Evolutionary conservation across 2,113 vertebrate genomes (phyloP).

Genomic region (Alexandromys fortis): DNA sequence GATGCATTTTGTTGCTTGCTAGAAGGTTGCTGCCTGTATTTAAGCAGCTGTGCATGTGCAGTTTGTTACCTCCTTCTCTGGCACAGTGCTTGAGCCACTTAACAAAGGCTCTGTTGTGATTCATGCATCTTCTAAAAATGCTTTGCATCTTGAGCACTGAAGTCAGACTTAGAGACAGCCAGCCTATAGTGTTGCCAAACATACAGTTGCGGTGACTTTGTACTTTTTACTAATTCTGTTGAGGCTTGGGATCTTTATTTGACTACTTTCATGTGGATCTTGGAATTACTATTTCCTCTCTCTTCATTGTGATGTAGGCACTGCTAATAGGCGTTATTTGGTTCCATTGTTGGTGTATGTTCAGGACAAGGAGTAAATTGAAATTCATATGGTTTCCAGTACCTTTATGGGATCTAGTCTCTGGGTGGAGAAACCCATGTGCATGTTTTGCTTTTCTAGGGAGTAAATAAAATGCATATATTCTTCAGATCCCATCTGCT

Average conservation of each 20-base stretch:
- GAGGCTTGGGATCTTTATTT: not conserved
- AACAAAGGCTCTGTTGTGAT: not conserved
- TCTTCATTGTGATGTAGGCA: not conserved
- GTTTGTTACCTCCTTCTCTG: not conserved
- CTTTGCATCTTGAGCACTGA: not conserved
- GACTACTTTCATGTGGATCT: not conserved
- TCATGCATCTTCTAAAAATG: not conserved
- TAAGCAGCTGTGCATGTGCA: not conserved
- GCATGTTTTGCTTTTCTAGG: not conserved
- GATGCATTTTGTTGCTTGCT: slow-evolving; percentile 41
- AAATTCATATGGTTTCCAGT: not conserved
- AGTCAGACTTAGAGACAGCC: not conserved
- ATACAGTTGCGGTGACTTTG: not conserved
- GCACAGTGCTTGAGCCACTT: not conserved
- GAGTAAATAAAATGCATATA: not conserved
- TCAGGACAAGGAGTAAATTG: not conserved
- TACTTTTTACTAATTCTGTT: not conserved
- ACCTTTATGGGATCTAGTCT: not conserved
- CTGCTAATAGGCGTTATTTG: not conserved
- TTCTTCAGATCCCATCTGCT: not conserved
- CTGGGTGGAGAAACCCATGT: not conserved
- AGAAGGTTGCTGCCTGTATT: slow-evolving; percentile 8
- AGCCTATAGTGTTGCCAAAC: not conserved
- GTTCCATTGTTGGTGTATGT: not conserved
- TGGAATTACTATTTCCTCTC: not conserved